Evolutionary conservation across 2,888 invertebrate species (phyloP).

Genomic region (Monochamus alternatus): DNA sequence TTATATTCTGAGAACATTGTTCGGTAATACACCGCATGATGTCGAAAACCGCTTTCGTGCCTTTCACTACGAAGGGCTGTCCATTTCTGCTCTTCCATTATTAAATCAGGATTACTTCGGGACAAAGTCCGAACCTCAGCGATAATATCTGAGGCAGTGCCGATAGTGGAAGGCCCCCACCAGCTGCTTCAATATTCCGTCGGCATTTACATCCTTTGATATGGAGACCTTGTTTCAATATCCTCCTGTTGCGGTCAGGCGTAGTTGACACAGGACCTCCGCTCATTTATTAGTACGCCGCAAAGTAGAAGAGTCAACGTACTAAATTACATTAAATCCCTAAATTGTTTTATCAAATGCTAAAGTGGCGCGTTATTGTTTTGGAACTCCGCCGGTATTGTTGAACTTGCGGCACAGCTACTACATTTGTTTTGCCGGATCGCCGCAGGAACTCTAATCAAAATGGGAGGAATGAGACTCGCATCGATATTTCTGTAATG

Average conservation of each 20-base stretch:
- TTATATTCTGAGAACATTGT: too few species aligned
- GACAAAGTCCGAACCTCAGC: background rate
- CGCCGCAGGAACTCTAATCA: too few species aligned
- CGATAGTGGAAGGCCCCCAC: slow-evolving; percentile 5
- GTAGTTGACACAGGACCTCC: slow-evolving; percentile 49
- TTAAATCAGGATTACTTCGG: slow-evolving; percentile 4
- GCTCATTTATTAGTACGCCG: slow-evolving; percentile 54
- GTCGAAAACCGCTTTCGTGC: background rate
- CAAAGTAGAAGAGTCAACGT: slow-evolving; percentile 60
- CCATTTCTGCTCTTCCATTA: background rate
- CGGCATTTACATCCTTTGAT: slow-evolving; percentile 31
- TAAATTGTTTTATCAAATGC: slow-evolving; percentile 60
- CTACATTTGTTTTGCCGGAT: too few species aligned
- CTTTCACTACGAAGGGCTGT: background rate
- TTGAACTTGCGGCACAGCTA: background rate
- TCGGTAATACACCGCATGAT: too few species aligned
- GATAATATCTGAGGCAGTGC: background rate
- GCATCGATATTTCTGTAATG: too few species aligned
- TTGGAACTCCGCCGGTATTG: slow-evolving; percentile 6
- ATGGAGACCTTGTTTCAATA: slow-evolving; percentile 39
- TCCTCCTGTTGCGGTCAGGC: slow-evolving; percentile 45
- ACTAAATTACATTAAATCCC: slow-evolving; percentile 59
- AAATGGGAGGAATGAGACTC: too few species aligned
- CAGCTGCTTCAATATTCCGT: slow-evolving; percentile 23
- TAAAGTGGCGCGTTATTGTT: slow-evolving; percentile 11